Evolutionary conservation across 2,888 invertebrate species (phyloP), one percentile per base, ranked within the genome.

Genomic region (Archaeoteleia sp.): DNA sequence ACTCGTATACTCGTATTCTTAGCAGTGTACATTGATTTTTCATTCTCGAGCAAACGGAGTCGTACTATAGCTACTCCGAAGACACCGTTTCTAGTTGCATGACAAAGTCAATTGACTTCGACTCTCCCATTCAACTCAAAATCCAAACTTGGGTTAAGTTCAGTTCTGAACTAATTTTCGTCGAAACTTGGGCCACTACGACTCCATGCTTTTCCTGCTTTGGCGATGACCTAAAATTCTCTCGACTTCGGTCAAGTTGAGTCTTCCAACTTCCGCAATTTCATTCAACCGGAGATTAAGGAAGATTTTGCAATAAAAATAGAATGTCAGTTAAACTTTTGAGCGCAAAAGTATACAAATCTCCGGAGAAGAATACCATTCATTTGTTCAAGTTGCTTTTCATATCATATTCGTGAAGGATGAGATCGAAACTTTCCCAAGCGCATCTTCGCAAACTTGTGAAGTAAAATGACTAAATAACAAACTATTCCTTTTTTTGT

Each of bases 131-230:
- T 57, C 45, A 61, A 45, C 49, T 67, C 51, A 57, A 67, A 67
- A 61, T 67, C 43, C 55, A 57, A 67, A 57, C 42, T 67, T 62
- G 51, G 46, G 23, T 51, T 43, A 62, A 53, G 53, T 61, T 67
- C 67, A 67, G 61, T 67, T 57, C 25, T 51, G 29, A 67, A 62
- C 67, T 68, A 68, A 68, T 68, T 68, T 68, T 63, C 68, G 63
- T 68, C 58, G 48, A 68, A 68, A 63, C 63, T 62, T 53, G 62
- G 25, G 43, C 62, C 42, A 35, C 13, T 20, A 30, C 46, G 39
- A 40, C 46, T 35, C 23, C 5, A 34, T 25, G 61, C 51, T 54
- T 63, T 63, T 54, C 54, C 54, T 58, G 58, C 58, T 62, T 43
- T 40, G 34, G 13, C 58, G 58, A 53, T 68, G 68, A 63, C 68